A percentile compares a stretch with the other conserved stretches of the same genome.
Evolutionary conservation across 2,113 vertebrate species (phyloP).

Genomic region (Forbesichthys agassizii): DNA sequence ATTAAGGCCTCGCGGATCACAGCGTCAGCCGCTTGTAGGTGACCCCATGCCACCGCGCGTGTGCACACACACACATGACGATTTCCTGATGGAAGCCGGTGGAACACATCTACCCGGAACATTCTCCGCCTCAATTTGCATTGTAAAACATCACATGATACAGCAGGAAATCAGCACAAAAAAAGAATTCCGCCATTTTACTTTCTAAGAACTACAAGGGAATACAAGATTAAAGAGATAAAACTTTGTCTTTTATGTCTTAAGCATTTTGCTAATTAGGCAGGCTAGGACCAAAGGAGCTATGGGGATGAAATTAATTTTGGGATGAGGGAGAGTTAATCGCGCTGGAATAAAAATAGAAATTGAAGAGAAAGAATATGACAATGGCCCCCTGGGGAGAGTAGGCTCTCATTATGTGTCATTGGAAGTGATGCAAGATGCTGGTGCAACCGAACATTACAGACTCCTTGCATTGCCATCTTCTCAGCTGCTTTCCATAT

Average conservation of each 20-base stretch:
- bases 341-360: slow-evolving; percentile 39
- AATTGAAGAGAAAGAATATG: slow-evolving; percentile 30
- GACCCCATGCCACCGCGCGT: not conserved
- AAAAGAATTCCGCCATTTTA: slow-evolving; percentile 9
- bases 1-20: slow-evolving; percentile 41
- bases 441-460: slow-evolving; percentile 6
- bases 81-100: slow-evolving; percentile 1
- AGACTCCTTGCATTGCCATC: not conserved
- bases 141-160: slow-evolving; percentile 5
- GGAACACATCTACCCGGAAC: not conserved
- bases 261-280: slow-evolving; percentile 58
- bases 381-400: slow-evolving; percentile 37
- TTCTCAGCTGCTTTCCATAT: slow-evolving; percentile 42
- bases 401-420: slow-evolving; percentile 37
- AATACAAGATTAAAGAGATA: slow-evolving; percentile 48
- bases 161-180: not conserved
- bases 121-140: slow-evolving; percentile 20
- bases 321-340: slow-evolving; percentile 37
- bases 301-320: slow-evolving; percentile 38
- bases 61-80: not conserved
- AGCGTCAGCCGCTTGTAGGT: slow-evolving; percentile 2
- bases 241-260: slow-evolving; percentile 50
- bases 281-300: slow-evolving; percentile 21
- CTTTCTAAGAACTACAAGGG: slow-evolving; percentile 44
- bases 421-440: slow-evolving; percentile 48